Percentiles rank a stretch among this genome's conserved stretches.
Conservation (phyloP, 2,797 vertebrate species). For the Lagocephalus sceleratus region DNA sequence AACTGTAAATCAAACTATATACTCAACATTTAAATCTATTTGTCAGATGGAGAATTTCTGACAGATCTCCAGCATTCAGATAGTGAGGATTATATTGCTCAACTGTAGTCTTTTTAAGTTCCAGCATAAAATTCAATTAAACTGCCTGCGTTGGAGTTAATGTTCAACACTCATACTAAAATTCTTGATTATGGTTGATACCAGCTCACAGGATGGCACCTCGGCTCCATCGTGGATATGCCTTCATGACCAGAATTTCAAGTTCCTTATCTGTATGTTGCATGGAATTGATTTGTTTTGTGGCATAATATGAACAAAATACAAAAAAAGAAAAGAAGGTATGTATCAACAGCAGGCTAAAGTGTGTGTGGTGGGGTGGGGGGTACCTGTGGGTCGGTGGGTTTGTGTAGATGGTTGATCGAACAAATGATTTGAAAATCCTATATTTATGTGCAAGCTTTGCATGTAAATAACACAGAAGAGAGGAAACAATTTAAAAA, state of each 20-base stretch:
- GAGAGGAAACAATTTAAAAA: constrained; percentile 22
- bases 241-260: constrained; percentile 15
- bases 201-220: neutral
- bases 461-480: constrained; percentile 18
- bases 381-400: no score
- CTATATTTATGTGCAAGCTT: constrained; percentile 30
- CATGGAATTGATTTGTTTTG: constrained; percentile 27
- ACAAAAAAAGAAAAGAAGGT: constrained; percentile 32
- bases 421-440: constrained; percentile 38
- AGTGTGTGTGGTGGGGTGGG: neutral
- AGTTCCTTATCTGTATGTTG: constrained; percentile 13
- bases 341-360: constrained; percentile 14
- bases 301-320: constrained; percentile 15
- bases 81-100: no score
- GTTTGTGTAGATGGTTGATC: constrained; percentile 26
- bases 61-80: no score
- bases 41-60: no score
- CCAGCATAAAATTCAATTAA: neutral
- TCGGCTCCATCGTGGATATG: neutral
- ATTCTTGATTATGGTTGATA: neutral
- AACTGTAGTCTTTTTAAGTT: neutral
- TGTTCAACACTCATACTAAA: neutral
- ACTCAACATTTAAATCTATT: no score
- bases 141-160: no score
- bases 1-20: no score